A percentile compares a stretch with the other conserved stretches of the same genome.
Conservation (phyloP, 2,888 invertebrate species). For the Tuberolachnus salignus region DNA sequence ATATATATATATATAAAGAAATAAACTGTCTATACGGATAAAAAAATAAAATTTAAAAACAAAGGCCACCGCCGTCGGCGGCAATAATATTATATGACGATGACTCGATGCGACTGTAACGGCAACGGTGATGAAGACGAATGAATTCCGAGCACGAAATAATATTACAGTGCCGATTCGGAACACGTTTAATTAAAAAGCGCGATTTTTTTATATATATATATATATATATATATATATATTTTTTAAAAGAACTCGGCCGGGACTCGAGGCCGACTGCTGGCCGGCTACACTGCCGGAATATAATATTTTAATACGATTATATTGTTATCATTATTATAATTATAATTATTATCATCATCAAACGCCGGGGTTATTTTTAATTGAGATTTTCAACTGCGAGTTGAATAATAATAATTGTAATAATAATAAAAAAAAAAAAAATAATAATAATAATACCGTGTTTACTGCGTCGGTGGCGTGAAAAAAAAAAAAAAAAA, state of each 20-base stretch:
- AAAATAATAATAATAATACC: too few relatives aligned
- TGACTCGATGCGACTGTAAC: background rate
- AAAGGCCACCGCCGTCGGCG: too few relatives aligned
- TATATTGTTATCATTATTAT: background rate
- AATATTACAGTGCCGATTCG: constrained; percentile 9
- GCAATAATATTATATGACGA: background rate
- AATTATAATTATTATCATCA: too few relatives aligned
- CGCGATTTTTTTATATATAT: background rate
- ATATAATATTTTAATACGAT: constrained; percentile 37
- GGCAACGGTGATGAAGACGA: background rate
- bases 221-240: too few relatives aligned
- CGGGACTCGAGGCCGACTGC: background rate
- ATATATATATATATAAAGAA: too few relatives aligned
- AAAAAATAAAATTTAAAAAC: too few relatives aligned
- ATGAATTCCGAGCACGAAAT: constrained; percentile 27
- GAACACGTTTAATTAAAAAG: constrained; percentile 39
- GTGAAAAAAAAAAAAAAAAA: too few relatives aligned
- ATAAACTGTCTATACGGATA: too few relatives aligned
- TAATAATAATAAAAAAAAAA: too few relatives aligned
- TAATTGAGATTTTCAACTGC: background rate
- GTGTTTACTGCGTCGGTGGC: too few relatives aligned
- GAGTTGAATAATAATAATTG: background rate
- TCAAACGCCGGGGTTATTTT: constrained; percentile 27
- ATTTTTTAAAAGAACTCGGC: background rate
- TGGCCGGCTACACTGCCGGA: background rate